Evolutionary conservation across 2,113 vertebrate genomes (phyloP), one percentile per base, ranked within the genome.

Genomic region (Myiozetetes cayanensis): DNA sequence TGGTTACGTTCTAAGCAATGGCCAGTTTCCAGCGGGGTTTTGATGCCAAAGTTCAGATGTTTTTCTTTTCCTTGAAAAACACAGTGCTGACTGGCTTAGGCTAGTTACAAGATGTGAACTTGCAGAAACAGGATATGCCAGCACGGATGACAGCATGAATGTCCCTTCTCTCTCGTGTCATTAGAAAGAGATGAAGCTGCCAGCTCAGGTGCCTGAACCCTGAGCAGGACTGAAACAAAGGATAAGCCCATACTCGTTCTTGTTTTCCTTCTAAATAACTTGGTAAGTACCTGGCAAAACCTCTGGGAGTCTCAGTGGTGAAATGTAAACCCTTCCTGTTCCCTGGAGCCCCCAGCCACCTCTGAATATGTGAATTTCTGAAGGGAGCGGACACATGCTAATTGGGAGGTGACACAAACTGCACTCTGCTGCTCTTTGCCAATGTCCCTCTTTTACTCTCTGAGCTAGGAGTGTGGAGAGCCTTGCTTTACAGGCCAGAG

Each of bases 241-340:
- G 62, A 91, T 81, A 89, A 93, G 37, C 84, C 75, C 68, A 86
- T 75, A 44, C 2, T 3, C 46, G 75, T 91, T 84, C 95, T 94
- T 97, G 89, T 91, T 94, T 96, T 94, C 50, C 63, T 96, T 95
- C 91, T 88, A 61, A 96, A 94, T 84, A 96, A 90, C 87, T 93
- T 80, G 75, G 44, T 90, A 74, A 91, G 78, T 95, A 94, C 55
- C 95, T 97, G 81, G 87, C 65, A 94, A 92, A 94, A 90, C 81
- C 88, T 90, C 81, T 68, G 86, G 75, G 90, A 95, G 50, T 67
- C 68, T 85, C 65, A 31, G 43, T 27, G 53, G 84, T 75, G 96
- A 96, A 97, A 97, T 14, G 30, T 24, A 96, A 97, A 94, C 90
- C 94, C 21, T 85, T 95, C 53, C 58, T 56, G 75, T 53, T n/a